phyloP scores from a whole-genome alignment of 1,140 invertebrate genomes.

The Lasioglossum albipes region DNA sequence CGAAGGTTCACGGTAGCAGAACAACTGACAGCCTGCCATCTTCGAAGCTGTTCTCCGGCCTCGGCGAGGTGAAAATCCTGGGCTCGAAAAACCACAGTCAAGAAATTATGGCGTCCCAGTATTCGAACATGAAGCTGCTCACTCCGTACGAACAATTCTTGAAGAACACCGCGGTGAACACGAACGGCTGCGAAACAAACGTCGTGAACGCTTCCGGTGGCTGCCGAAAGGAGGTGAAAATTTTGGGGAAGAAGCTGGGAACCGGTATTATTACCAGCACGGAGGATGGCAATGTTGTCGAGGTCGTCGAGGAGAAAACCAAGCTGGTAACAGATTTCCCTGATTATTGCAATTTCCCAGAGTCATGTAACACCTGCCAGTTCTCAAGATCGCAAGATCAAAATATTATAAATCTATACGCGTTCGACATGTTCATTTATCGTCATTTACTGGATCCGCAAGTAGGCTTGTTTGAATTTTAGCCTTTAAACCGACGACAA shows the following conservation, averaged over 20 bases:
- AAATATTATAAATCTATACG: not conserved
- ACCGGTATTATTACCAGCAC: conserved; percentile 59
- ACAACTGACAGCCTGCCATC: conserved; percentile 9
- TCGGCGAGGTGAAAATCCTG: conserved; percentile 63
- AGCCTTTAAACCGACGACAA: no score
- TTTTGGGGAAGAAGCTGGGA: conserved; percentile 67
- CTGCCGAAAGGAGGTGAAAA: conserved; percentile 65
- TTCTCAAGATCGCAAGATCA: not conserved
- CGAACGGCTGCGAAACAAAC: conserved; percentile 40
- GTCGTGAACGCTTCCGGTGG: conserved; percentile 31
- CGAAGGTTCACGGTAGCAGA: conserved; percentile 23
- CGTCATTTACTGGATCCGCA: no score
- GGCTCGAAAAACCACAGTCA: conserved; percentile 64
- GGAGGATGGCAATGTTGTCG: conserved; percentile 58
- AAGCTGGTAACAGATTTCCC: conserved; percentile 50
- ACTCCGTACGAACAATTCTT: conserved; percentile 69
- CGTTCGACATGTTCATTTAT: no score
- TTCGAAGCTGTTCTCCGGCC: conserved; percentile 44
- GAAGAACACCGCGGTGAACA: conserved; percentile 51
- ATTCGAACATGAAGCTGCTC: conserved; percentile 67
- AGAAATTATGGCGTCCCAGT: conserved; percentile 57
- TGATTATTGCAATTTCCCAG: not conserved
- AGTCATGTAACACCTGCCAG: not conserved
- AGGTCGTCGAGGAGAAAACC: conserved; percentile 60
- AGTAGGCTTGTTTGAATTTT: no score